A percentile compares a stretch with the other conserved stretches of the same genome.
Evolutionary conservation across 2,113 vertebrate genomes (phyloP).

Genomic region (Neolamprologus kungweensis): DNA sequence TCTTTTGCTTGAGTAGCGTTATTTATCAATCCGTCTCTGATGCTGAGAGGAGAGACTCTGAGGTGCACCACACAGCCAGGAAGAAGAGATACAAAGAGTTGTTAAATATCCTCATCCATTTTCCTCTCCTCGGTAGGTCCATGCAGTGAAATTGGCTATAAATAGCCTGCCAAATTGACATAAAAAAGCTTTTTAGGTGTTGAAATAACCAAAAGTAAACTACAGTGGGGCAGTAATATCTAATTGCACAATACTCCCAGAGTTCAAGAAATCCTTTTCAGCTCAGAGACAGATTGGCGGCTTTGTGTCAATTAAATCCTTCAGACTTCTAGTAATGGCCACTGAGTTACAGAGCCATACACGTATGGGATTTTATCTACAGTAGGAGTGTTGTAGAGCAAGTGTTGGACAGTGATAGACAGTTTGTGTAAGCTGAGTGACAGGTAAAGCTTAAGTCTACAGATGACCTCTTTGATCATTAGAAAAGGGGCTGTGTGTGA

Average conservation of each 20-base stretch:
- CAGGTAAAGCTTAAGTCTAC: constrained; percentile 51
- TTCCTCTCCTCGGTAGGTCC: constrained; percentile 55
- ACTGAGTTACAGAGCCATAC: not conserved
- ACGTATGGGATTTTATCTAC: constrained; percentile 1
- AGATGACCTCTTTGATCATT: constrained; percentile 62
- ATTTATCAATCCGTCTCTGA: constrained; percentile 66
- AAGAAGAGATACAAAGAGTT: constrained; percentile 63
- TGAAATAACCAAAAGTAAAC: constrained; percentile 42
- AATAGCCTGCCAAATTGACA: constrained; percentile 57
- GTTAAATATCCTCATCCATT: constrained; percentile 72
- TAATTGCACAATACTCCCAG: not conserved
- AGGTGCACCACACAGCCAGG: constrained; percentile 52
- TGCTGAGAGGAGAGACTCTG: constrained; percentile 58
- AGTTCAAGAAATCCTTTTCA: constrained; percentile 8
- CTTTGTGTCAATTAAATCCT: not conserved
- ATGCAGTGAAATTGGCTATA: constrained; percentile 58
- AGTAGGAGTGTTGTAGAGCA: not conserved
- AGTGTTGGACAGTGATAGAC: constrained; percentile 41
- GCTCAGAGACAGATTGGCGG: not conserved
- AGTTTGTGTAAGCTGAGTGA: constrained; percentile 45
- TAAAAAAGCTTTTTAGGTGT: constrained; percentile 32
- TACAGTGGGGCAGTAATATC: constrained; percentile 31
- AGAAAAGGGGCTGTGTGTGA: constrained; percentile 26
- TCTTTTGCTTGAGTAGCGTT: constrained; percentile 64
- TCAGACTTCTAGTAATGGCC: not conserved